Base-by-base conservation (phyloP, 2,797 vertebrate genomes). In the Jordanella pulchra region DNA sequence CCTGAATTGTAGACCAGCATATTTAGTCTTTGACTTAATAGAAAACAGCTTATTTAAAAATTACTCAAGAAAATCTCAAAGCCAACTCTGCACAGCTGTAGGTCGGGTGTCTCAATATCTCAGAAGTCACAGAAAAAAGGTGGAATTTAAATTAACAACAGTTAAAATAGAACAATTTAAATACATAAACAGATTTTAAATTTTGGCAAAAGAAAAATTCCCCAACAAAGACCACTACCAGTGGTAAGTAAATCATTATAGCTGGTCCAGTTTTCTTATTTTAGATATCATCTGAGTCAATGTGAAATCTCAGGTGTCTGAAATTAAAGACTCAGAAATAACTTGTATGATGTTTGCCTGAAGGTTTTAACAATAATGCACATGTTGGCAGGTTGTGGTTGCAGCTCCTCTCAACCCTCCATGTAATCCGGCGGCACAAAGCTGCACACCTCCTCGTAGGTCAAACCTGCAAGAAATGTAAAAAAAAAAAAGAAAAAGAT, bases 371-470 rank as follows among this genome's bases (percentile, higher is more conserved):
- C 75, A 84, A 69, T 83, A 77, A 86, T 80, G 78, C 71, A 77
- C 75, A 73, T 76, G 75, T 72, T 82, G 72, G 47, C 78, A 73
- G 58, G 79, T 67, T 54, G 73, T 65, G 54, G 65, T 71, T 18
- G 32, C 60, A 30, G 75, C 65, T 39, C 11, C 1, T 83, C 69
- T 96, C 94, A 93, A 89, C 95, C 97, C 84, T 99, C 97, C 95
- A 98, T 98, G 88, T 98, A 96, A 80, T 99, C 97, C 0, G 95
- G 95, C 0, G 97, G 95, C 90, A 96, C 96, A 80, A 99, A 99
- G 89, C 95, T 97, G 80, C 96, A 83, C 58, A 99, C 86, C 89
- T 96, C 97, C 65, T 98, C 97, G 0, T 97, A 98, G 75, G 97
- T 99, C 91, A 99, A 93, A 84, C 95, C 98, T 99, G 89, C 65